Evolutionary conservation across 1,140 invertebrate species (phyloP).

Genomic region (Cydia amplana): DNA sequence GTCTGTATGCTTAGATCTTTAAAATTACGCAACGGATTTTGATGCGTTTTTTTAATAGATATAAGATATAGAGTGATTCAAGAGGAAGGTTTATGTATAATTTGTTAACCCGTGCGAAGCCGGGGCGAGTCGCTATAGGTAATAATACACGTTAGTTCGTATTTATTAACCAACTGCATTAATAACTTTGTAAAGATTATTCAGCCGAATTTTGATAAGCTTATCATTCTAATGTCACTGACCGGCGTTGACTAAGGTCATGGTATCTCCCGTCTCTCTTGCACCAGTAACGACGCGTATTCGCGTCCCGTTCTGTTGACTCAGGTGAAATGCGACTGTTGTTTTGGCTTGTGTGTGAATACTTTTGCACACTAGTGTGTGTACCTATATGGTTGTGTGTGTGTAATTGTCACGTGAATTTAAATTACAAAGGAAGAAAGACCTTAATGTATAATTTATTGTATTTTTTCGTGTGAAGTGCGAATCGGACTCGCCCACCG

Average conservation of each 20-base stretch:
- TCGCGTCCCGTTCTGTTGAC: slow-evolving; percentile 41
- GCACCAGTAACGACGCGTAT: slow-evolving; percentile 16
- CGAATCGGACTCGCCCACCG: too few species aligned
- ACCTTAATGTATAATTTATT: too few species aligned
- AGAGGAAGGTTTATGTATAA: too few species aligned
- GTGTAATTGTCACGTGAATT: background rate
- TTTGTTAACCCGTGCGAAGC: too few species aligned
- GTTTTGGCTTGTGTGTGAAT: slow-evolving; percentile 17
- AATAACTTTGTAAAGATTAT: slow-evolving; percentile 21
- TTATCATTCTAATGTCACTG: slow-evolving; percentile 59
- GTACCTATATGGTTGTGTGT: background rate
- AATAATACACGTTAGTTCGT: too few species aligned
- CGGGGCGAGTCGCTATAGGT: too few species aligned
- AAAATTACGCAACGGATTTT: too few species aligned
- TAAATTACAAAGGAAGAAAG: background rate
- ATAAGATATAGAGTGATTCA: too few species aligned
- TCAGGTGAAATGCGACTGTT: slow-evolving; percentile 14
- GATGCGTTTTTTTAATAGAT: too few species aligned
- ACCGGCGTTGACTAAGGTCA: slow-evolving; percentile 60
- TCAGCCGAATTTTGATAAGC: slow-evolving; percentile 51
- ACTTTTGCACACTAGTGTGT: background rate
- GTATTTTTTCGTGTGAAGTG: too few species aligned
- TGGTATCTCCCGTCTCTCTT: slow-evolving; percentile 46
- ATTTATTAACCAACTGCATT: background rate
- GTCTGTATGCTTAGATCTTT: too few species aligned